phyloP scores from a whole-genome alignment of 2,797 vertebrate genomes.

The Morelia viridis region DNA sequence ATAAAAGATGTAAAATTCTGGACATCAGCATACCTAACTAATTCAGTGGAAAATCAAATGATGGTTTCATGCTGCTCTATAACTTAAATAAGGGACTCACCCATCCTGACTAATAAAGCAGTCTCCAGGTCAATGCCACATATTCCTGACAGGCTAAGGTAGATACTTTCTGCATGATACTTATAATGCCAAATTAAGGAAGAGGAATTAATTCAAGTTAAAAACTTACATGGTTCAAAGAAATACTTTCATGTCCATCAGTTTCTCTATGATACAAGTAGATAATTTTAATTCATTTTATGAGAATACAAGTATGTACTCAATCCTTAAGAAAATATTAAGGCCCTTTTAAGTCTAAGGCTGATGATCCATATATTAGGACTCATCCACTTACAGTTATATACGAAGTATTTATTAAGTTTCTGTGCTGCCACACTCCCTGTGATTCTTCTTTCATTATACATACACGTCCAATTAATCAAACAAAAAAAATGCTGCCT shows the following conservation, averaged over 20 bases:
- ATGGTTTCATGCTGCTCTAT: neutral
- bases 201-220: neutral
- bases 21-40: neutral
- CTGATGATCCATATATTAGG: conserved; percentile 44
- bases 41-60: neutral
- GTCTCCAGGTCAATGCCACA: neutral
- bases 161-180: neutral
- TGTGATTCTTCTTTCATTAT: neutral
- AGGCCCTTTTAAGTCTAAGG: conserved; percentile 45
- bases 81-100: neutral
- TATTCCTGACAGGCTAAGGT: neutral
- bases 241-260: neutral
- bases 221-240: neutral
- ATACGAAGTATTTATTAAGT: conserved; percentile 13
- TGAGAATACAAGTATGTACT: conserved; percentile 45
- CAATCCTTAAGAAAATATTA: conserved; percentile 37
- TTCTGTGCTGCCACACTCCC: neutral
- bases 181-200: neutral
- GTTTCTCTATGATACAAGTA: neutral
- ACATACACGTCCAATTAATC: conserved; percentile 15
- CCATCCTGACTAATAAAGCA: neutral
- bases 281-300: conserved; percentile 43
- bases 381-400: conserved; percentile 43
- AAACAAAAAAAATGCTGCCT: neutral
- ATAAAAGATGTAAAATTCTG: neutral